phyloP scores from a whole-genome alignment of 2,113 vertebrate species.

The Glaucomys volans region DNA sequence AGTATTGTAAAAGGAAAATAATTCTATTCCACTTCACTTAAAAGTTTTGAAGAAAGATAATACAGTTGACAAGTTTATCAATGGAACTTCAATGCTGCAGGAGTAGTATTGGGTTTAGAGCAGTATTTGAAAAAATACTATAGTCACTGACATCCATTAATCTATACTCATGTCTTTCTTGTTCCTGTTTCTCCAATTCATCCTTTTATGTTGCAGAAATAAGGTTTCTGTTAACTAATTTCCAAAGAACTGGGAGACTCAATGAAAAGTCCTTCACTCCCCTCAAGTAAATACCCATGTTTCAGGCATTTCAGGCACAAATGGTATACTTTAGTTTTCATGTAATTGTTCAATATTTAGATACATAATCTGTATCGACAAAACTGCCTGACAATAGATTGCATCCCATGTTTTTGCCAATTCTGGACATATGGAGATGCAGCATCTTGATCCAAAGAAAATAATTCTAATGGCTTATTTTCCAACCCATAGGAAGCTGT shows the following conservation, averaged over 20 bases:
- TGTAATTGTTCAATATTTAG: not conserved
- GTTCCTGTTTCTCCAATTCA: not conserved
- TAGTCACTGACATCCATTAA: not conserved
- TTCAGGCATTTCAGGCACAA: not conserved
- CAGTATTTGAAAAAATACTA: not conserved
- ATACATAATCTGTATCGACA: not conserved
- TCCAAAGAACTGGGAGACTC: not conserved
- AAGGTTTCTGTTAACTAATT: not conserved
- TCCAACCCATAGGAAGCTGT: not conserved
- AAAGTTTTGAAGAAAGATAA: not conserved
- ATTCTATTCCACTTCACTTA: not conserved
- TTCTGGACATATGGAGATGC: not conserved
- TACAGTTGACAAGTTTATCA: not conserved
- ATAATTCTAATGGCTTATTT: not conserved
- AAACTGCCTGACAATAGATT: not conserved
- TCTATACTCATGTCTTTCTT: not conserved
- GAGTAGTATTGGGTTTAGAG: not conserved
- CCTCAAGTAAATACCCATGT: not conserved
- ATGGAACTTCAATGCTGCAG: not conserved
- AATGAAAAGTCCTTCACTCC: not conserved
- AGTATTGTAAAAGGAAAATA: slow-evolving; percentile 19
- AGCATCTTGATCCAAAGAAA: not conserved
- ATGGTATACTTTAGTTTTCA: not conserved
- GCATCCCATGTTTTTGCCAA: not conserved
- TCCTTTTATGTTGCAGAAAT: not conserved